Evolutionary conservation across 2,888 invertebrate species (phyloP).

Genomic region (Trimorus sp.): DNA sequence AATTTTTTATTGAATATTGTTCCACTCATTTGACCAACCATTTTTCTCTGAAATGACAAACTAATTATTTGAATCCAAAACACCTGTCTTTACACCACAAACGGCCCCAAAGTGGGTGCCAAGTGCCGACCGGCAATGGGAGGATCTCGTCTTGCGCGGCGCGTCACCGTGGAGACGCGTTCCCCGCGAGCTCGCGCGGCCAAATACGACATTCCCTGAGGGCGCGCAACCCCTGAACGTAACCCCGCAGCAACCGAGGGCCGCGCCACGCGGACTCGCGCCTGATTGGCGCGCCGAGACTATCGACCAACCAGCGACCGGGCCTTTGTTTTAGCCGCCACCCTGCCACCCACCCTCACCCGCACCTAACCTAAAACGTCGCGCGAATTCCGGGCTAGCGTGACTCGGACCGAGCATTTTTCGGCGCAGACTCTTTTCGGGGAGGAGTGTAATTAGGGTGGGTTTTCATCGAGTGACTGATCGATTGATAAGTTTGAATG

Average conservation of each 20-base stretch:
- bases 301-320: conserved; percentile 81
- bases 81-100: too few species aligned
- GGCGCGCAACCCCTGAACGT: conserved; percentile 67
- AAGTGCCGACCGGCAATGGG: conserved; percentile 29
- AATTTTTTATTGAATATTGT: too few species aligned
- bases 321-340: conserved; percentile 81
- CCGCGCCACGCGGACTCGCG: conserved; percentile 74
- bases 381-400: background rate
- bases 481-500: too few species aligned
- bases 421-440: background rate
- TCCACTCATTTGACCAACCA: too few species aligned
- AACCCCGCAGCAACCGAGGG: conserved; percentile 71
- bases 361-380: conserved; percentile 67
- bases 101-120: too few species aligned
- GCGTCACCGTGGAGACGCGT: conserved; percentile 78
- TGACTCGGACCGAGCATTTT: background rate
- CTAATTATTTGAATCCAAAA: too few species aligned
- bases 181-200: conserved; percentile 62
- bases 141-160: conserved; percentile 64
- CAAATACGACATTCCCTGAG: conserved; percentile 59
- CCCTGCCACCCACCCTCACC: conserved; percentile 66
- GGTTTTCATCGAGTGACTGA: too few species aligned
- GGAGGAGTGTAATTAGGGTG: too few species aligned
- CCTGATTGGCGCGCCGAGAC: conserved; percentile 80
- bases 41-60: too few species aligned